Evolutionary conservation across 2,888 invertebrate species (phyloP).

Genomic region (Penaeus monodon): DNA sequence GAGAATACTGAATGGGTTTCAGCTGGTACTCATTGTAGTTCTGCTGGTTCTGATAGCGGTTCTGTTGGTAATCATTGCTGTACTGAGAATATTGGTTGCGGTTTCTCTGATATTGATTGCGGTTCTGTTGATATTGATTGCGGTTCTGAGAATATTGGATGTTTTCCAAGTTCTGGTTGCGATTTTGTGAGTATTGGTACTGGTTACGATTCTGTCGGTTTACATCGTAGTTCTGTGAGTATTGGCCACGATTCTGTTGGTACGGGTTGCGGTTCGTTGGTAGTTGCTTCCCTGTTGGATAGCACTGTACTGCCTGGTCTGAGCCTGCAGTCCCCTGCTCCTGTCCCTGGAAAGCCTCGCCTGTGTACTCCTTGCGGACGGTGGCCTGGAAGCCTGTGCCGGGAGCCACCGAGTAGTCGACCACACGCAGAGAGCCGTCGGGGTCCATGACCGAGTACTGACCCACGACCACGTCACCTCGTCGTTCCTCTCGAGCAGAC

Average conservation of each 20-base stretch:
- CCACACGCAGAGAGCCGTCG: constrained; percentile 26
- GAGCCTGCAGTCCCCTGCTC: too few species aligned
- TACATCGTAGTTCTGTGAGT: not conserved
- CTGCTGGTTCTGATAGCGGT: not conserved
- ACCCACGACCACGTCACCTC: constrained; percentile 36
- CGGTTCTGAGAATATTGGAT: not conserved
- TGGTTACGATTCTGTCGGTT: not conserved
- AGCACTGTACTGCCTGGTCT: too few species aligned
- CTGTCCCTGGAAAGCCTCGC: too few species aligned
- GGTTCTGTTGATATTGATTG: not conserved
- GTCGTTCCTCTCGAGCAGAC: constrained; percentile 43
- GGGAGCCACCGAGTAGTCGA: constrained; percentile 40
- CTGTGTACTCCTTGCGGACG: not conserved
- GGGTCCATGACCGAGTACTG: constrained; percentile 46
- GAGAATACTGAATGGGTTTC: not conserved
- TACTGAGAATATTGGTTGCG: not conserved
- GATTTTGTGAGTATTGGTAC: not conserved
- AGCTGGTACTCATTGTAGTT: not conserved
- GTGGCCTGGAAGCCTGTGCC: constrained; percentile 48
- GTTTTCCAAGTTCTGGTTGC: not conserved
- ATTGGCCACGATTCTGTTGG: not conserved
- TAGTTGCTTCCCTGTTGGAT: not conserved
- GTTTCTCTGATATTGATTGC: too few species aligned
- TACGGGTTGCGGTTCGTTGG: constrained; percentile 6
- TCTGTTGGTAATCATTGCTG: not conserved